phyloP scores from a whole-genome alignment of 1,140 invertebrate genomes.

The Sesamia nonagrioides region DNA sequence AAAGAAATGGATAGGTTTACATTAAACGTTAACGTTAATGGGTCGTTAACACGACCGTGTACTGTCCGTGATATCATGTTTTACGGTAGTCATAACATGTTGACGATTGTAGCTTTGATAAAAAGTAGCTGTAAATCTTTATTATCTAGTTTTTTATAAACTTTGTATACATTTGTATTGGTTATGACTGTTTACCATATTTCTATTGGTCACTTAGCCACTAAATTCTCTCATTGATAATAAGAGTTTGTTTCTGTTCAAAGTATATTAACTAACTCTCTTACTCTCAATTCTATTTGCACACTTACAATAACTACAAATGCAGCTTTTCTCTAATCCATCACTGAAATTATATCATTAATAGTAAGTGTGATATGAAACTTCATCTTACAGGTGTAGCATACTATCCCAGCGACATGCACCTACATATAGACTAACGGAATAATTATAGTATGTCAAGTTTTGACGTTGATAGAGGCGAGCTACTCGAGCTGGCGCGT shows the following conservation, averaged over 20 bases:
- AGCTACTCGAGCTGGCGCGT: conserved; percentile 5
- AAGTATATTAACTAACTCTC: no score
- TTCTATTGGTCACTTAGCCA: not conserved
- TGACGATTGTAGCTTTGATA: not conserved
- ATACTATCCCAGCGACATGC: not conserved
- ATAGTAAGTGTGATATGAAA: no score
- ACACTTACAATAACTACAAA: no score
- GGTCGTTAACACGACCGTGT: conserved; percentile 1
- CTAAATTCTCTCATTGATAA: no score
- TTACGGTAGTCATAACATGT: conserved; percentile 6
- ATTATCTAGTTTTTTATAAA: not conserved
- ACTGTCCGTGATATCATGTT: not conserved
- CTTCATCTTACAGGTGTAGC: not conserved
- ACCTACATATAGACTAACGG: conserved; percentile 29
- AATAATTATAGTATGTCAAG: conserved; percentile 41
- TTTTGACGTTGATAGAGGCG: conserved; percentile 42
- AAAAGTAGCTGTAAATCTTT: not conserved
- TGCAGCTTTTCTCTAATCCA: no score
- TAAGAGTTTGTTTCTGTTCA: no score
- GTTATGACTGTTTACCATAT: not conserved
- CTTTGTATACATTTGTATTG: not conserved
- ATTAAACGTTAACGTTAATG: not conserved
- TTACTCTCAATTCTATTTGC: no score
- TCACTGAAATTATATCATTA: no score
- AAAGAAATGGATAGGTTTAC: not conserved